phyloP scores from a whole-genome alignment of 2,888 invertebrate species.

The Eupithecia inturbata region DNA sequence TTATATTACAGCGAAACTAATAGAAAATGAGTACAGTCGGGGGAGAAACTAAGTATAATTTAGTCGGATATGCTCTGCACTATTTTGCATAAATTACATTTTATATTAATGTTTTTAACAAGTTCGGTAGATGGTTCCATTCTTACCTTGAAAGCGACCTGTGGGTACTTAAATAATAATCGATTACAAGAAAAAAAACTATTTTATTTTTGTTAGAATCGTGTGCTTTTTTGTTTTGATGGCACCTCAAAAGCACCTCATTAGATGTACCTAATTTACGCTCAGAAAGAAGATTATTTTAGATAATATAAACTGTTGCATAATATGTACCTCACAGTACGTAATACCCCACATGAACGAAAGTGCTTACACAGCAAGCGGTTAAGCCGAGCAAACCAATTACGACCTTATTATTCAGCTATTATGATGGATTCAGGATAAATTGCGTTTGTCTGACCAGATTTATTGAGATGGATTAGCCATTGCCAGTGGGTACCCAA shows the following conservation, averaged over 20 bases:
- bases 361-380: constrained; percentile 48
- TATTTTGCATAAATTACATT: not conserved
- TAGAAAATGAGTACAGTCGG: constrained; percentile 33
- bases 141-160: not conserved
- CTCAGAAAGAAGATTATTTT: not conserved
- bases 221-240: not conserved
- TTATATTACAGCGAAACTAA: constrained; percentile 38
- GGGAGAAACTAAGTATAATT: constrained; percentile 20
- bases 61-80: not conserved
- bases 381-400: constrained; percentile 51
- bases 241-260: not conserved
- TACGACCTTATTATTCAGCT: constrained; percentile 49
- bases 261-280: not conserved
- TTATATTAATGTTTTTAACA: not conserved
- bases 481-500: not conserved
- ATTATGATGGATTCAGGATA: constrained; percentile 42
- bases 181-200: not conserved
- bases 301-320: not conserved
- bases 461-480: not conserved
- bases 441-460: constrained; percentile 35
- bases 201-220: not conserved
- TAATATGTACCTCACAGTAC: constrained; percentile 21
- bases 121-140: not conserved
- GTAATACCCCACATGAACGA: constrained; percentile 22
- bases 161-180: not conserved